Evolutionary conservation across 2,888 invertebrate species (phyloP).

Genomic region (Polymixis flavicincta): DNA sequence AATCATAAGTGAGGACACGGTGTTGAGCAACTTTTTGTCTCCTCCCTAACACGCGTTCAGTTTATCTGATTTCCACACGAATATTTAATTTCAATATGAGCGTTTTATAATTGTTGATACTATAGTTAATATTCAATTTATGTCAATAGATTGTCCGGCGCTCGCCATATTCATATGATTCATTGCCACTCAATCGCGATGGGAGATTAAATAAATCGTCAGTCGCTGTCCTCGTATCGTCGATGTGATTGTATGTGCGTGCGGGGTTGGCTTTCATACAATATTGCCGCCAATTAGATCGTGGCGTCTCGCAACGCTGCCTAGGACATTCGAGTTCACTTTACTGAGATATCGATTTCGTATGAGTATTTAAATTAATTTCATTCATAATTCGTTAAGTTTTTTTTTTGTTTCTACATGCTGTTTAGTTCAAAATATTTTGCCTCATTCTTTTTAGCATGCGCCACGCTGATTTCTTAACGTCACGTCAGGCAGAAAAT

Average conservation of each 20-base stretch:
- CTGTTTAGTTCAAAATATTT: constrained; percentile 19
- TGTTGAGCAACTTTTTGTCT: constrained; percentile 71
- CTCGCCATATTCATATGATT: constrained; percentile 75
- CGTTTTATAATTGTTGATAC: constrained; percentile 67
- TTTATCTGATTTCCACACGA: constrained; percentile 69
- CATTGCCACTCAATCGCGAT: constrained; percentile 78
- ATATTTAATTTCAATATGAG: constrained; percentile 73
- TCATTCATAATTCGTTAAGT: constrained; percentile 27
- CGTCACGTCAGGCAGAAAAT: constrained; percentile 28
- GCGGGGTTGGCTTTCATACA: constrained; percentile 72
- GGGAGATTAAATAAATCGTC: constrained; percentile 81
- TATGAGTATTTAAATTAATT: constrained; percentile 31
- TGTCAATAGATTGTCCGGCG: constrained; percentile 74
- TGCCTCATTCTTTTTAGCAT: constrained; percentile 17
- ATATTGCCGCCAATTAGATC: constrained; percentile 75
- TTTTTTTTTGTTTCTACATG: constrained; percentile 1
- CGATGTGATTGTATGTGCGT: constrained; percentile 66
- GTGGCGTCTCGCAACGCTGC: constrained; percentile 68
- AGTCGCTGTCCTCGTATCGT: constrained; percentile 73
- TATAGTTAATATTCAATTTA: constrained; percentile 81
- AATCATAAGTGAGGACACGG: constrained; percentile 76
- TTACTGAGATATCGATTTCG: constrained; percentile 59
- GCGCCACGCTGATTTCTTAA: constrained; percentile 20
- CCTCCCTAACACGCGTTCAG: constrained; percentile 56
- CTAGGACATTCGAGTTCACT: constrained; percentile 65